Evolutionary conservation across 2,888 invertebrate genomes (phyloP).

Genomic region (Silvanus unidentatus): DNA sequence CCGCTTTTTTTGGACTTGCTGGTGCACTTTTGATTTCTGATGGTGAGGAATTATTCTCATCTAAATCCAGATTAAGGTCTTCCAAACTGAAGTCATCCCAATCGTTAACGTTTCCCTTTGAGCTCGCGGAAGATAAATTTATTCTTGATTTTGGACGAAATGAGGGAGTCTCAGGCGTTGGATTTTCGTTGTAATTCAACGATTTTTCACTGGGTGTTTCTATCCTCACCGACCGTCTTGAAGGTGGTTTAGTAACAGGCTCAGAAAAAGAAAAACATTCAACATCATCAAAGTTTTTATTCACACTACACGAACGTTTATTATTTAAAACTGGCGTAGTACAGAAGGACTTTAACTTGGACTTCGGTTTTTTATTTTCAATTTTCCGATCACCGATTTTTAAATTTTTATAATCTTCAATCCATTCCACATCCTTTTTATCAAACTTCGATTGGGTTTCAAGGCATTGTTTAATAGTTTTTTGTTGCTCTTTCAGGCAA

Average conservation of each 20-base stretch:
- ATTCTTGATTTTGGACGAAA: constrained; percentile 34
- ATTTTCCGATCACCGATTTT: constrained; percentile 22
- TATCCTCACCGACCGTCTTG: constrained; percentile 44
- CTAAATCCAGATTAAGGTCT: constrained; percentile 36
- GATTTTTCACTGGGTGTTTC: constrained; percentile 40
- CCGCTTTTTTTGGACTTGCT: constrained; percentile 48
- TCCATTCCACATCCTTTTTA: constrained; percentile 34
- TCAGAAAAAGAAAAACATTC: constrained; percentile 34
- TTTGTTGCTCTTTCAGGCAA: constrained; percentile 59
- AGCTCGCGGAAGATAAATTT: constrained; percentile 32
- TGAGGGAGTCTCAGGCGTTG: background rate
- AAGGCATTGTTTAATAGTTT: constrained; percentile 42
- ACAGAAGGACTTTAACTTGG: constrained; percentile 32
- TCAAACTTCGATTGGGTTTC: constrained; percentile 32
- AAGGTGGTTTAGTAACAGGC: constrained; percentile 34
- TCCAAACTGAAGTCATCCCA: constrained; percentile 41
- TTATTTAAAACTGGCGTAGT: constrained; percentile 32
- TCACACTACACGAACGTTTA: constrained; percentile 8
- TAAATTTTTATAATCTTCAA: constrained; percentile 41
- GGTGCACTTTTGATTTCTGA: constrained; percentile 52
- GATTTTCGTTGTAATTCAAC: constrained; percentile 6
- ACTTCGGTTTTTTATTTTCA: constrained; percentile 23
- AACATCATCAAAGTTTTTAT: constrained; percentile 26
- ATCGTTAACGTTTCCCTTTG: constrained; percentile 25
- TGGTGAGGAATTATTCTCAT: constrained; percentile 24